A percentile compares a stretch with the other conserved stretches of the same genome.
phyloP scores from a whole-genome alignment of 2,888 invertebrate species.

The Brachyopa scutellaris region DNA sequence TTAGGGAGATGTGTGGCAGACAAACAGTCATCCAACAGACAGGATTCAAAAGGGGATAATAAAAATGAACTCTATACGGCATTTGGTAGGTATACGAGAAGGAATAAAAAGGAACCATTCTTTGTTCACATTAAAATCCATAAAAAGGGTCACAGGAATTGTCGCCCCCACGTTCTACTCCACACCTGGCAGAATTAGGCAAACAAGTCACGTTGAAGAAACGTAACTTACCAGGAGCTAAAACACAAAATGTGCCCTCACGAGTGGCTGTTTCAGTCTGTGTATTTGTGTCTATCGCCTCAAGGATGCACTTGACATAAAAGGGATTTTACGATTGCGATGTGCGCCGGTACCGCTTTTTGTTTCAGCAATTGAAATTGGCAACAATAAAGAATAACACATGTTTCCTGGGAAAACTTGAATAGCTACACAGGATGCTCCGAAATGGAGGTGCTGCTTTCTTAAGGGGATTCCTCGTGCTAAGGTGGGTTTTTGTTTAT shows the following conservation, averaged over 20 bases:
- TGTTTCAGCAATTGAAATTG: constrained; percentile 58
- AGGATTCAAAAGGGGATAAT: constrained; percentile 23
- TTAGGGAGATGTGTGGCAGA: constrained; percentile 22
- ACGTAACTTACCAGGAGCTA: constrained; percentile 6
- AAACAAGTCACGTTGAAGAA: constrained; percentile 52
- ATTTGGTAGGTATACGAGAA: background rate
- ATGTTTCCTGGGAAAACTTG: constrained; percentile 17
- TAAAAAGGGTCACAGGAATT: constrained; percentile 14
- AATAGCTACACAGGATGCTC: too few species aligned
- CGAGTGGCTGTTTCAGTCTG: constrained; percentile 1
- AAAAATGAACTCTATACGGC: background rate
- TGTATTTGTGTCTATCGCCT: constrained; percentile 16
- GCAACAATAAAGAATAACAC: constrained; percentile 49
- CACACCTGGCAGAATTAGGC: constrained; percentile 50
- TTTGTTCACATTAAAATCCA: constrained; percentile 24
- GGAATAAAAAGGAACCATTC: background rate
- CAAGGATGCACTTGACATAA: constrained; percentile 61
- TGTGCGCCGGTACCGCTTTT: constrained; percentile 21
- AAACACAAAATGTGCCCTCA: background rate
- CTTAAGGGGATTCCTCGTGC: background rate
- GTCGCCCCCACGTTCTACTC: background rate
- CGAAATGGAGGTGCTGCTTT: background rate
- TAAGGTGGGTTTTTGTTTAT: background rate
- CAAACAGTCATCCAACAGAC: constrained; percentile 24
- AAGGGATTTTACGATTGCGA: constrained; percentile 50